Conservation (phyloP, 2,113 vertebrate species). For the Neopipo cinnamomea region DNA sequence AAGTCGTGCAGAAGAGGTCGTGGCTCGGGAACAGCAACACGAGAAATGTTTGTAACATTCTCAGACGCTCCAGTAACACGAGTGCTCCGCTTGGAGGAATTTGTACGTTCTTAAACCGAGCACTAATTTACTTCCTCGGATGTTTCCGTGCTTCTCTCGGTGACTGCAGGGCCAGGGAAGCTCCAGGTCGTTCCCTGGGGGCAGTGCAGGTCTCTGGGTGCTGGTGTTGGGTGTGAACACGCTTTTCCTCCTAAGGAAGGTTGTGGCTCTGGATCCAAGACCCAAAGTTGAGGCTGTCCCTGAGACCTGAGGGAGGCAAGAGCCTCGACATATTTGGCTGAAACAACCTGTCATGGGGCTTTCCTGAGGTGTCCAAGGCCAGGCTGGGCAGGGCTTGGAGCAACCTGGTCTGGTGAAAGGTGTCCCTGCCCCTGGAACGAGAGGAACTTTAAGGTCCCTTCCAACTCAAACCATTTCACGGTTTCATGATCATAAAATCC, state of each 20-base stretch:
- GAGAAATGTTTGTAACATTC: not conserved
- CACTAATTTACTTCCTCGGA: not conserved
- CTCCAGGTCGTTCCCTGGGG: accelerated
- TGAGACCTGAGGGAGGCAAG: not conserved
- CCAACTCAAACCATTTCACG: not conserved
- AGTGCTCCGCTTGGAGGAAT: not conserved
- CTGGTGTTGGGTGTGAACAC: accelerated
- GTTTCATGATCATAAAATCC: not conserved
- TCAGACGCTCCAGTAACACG: not conserved
- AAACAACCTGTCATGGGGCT: not conserved
- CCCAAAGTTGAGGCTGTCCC: not conserved
- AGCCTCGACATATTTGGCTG: not conserved
- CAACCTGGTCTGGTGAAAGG: not conserved
- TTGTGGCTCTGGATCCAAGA: not conserved
- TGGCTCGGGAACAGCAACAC: not conserved
- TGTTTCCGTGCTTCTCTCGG: not conserved
- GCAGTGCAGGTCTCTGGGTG: accelerated
- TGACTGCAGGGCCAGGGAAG: not conserved
- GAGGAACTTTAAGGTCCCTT: not conserved
- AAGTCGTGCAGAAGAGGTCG: not conserved
- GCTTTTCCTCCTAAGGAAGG: accelerated
- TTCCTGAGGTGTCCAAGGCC: not conserved
- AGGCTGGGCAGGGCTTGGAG: not conserved
- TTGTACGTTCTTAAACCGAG: not conserved
- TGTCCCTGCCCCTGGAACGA: not conserved